These are phyloP conservation scores for Protosalanx chinensis DNA, from an alignment of 2,797 vertebrate genomes.

Conservation along the genomic window DNA sequence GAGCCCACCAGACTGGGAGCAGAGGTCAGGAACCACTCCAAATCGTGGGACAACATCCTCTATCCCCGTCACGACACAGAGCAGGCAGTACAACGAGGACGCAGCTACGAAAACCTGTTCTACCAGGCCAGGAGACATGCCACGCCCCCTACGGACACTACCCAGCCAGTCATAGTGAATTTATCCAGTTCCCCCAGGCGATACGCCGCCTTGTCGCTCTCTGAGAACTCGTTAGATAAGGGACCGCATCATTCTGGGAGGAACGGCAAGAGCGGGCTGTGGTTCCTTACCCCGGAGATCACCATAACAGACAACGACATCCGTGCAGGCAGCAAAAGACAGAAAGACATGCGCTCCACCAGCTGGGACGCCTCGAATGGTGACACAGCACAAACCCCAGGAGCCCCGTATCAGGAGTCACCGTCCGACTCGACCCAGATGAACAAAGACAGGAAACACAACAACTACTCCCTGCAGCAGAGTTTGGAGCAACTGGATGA, in stretches of 20 bases:
- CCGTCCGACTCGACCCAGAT: constrained; percentile 46
- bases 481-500: constrained; percentile 94
- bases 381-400: constrained; percentile 53
- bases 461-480: constrained; percentile 82
- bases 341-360: constrained; percentile 71
- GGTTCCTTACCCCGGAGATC: constrained; percentile 95
- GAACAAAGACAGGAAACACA: constrained; percentile 74
- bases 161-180: constrained; percentile 89
- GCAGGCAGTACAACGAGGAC: constrained; percentile 81
- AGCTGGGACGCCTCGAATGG: constrained; percentile 75
- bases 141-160: constrained; percentile 74
- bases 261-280: constrained; percentile 75
- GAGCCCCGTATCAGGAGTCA: constrained; percentile 51
- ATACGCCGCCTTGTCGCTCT: constrained; percentile 92
- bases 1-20: constrained; percentile 79
- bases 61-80: constrained; percentile 76
- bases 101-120: constrained; percentile 91
- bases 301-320: constrained; percentile 97
- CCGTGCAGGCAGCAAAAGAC: constrained; percentile 71
- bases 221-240: constrained; percentile 88
- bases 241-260: constrained; percentile 72
- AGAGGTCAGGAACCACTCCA: constrained; percentile 86
- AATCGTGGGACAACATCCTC: constrained; percentile 96
- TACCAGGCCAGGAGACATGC: constrained; percentile 72
- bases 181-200: constrained; percentile 93